Evolutionary conservation across 1,140 invertebrate species (phyloP).

Genomic region (Archegozetes longisetosus): DNA sequence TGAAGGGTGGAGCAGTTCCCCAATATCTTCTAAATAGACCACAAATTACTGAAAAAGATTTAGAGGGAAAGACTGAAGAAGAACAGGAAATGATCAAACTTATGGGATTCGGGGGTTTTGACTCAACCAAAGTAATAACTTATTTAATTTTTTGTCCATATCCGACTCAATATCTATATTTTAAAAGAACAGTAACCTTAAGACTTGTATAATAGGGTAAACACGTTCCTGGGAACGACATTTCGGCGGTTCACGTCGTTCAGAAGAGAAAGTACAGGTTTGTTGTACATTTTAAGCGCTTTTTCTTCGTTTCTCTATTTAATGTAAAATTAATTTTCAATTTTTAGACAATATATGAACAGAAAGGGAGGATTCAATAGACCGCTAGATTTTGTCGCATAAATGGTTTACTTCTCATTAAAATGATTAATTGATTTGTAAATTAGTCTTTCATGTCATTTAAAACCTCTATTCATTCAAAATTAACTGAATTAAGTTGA

Average conservation of each 20-base stretch:
- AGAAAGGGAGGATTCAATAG: slow-evolving; percentile 96
- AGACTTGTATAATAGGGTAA: slow-evolving; percentile 34
- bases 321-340: slow-evolving; percentile 1
- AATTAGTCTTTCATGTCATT: no score
- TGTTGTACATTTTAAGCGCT: no score
- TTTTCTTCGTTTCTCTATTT: not conserved
- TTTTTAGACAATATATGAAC: slow-evolving; percentile 99
- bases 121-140: slow-evolving; percentile 73
- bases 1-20: slow-evolving; percentile 19
- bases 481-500: no score
- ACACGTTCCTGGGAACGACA: slow-evolving; percentile 82
- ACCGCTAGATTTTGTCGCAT: slow-evolving; percentile 82
- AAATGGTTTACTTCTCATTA: no score
- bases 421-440: no score
- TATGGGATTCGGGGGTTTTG: slow-evolving; percentile 92
- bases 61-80: slow-evolving; percentile 66
- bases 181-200: not conserved
- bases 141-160: not conserved
- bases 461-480: no score
- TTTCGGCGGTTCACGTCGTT: slow-evolving; percentile 80
- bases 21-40: slow-evolving; percentile 21
- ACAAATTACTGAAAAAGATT: slow-evolving; percentile 41
- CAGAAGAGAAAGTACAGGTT: slow-evolving; percentile 87
- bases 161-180: not conserved
- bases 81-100: slow-evolving; percentile 90